Evolutionary conservation across 2,113 vertebrate genomes (phyloP).

Genomic region (Carassius carassius): DNA sequence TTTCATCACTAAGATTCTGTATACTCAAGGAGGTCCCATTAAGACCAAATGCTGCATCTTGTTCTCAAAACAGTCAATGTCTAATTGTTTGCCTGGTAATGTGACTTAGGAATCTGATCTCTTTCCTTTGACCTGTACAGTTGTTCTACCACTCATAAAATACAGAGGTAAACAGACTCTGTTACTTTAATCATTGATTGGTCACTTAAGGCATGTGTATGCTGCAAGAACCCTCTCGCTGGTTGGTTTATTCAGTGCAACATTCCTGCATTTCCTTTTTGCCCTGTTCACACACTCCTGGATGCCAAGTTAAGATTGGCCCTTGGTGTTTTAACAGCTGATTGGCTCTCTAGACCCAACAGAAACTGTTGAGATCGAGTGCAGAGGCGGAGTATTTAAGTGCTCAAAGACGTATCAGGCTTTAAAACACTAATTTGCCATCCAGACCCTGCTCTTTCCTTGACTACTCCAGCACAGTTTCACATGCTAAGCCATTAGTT

Average conservation of each 20-base stretch:
- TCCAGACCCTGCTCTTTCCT: neutral
- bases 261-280: constrained; percentile 1
- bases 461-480: constrained; percentile 10
- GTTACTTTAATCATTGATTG: neutral
- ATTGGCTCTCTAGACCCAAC: constrained; percentile 31
- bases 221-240: neutral
- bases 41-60: neutral
- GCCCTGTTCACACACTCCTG: neutral
- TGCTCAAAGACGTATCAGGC: neutral
- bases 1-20: constrained; percentile 52
- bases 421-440: constrained; percentile 14
- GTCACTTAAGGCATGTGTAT: neutral
- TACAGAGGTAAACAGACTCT: neutral
- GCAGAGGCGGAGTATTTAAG: constrained; percentile 16
- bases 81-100: neutral
- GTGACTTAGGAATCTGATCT: neutral
- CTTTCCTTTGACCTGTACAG: constrained; percentile 10
- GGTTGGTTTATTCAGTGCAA: constrained; percentile 5
- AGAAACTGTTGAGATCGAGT: neutral
- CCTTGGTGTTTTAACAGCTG: neutral
- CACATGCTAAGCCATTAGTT: constrained; percentile 22
- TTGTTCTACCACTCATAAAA: neutral
- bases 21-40: constrained; percentile 22
- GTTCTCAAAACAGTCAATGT: neutral
- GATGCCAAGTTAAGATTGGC: constrained; percentile 14